Base-by-base conservation (phyloP, 2,113 vertebrate species). In the Piaya cayana region DNA sequence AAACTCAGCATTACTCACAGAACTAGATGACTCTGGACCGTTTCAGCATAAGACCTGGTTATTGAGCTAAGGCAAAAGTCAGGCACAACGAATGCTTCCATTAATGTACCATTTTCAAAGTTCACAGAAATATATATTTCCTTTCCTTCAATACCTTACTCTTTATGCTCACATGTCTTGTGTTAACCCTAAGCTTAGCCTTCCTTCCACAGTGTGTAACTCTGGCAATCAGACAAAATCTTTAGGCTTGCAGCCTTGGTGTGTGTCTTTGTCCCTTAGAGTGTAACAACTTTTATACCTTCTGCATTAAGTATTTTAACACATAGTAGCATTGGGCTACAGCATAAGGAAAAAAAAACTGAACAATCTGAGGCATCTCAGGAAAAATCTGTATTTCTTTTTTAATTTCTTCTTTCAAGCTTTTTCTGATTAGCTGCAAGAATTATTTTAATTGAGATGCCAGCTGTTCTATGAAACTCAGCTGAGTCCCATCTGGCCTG, bases 391-490 rank as follows among this genome's bases (percentile, higher is more conserved):
- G 19, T 37, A 49, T 53, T 81, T 91, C 65, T 70, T 85, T 93
- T 88, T 65, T 32, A 39, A 69, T 62, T 82, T 71, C 29, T 30
- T 56, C 14, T 93, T 93, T 78, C 67, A 78, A 80, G 47, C 21
- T 71, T 91, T 64, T 79, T 71, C 55, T 69, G 36, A 58, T 87
- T 88, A 79, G 60, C 68, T 82, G 62, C 53, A 88, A 85, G 43
- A 50, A 39, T 58, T 65, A 65, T 83, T 96, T 79, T 47, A 92
- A 0, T 8, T 50, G 59, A 84, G 45, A 70, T 49, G 49, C 39
- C 90, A 96, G 47, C 49, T 50, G 39, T 89, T 88, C 42, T 77
- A 71, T 92, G 88, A 84, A 93, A 77, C n/a, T 77, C 81, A 42
- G 25, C 53, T 50, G 79, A 89, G 80, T 64, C 78, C 74, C 92